Conservation (phyloP, 2,888 invertebrate species). For the Andrena bucephala region DNA sequence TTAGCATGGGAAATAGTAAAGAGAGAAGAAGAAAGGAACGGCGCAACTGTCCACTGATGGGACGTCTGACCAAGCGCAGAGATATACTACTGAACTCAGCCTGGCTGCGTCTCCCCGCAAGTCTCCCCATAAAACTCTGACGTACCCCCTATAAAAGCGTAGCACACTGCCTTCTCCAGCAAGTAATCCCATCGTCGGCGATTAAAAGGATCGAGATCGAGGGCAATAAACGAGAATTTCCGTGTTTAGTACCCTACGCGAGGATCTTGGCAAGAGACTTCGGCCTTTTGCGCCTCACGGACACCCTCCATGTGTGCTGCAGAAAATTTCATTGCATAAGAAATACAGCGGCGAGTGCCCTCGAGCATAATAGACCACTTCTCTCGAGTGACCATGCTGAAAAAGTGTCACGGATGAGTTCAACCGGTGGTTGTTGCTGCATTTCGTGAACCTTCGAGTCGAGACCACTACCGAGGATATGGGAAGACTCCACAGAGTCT, state of each 20-base stretch:
- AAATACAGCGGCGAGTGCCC: conserved; percentile 21
- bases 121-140: neutral
- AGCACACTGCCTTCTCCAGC: neutral
- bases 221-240: conserved; percentile 1
- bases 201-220: conserved; percentile 1
- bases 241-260: neutral
- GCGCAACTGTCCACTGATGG: neutral
- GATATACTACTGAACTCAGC: conserved; percentile 2
- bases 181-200: neutral
- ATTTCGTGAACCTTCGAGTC: conserved; percentile 13
- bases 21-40: neutral
- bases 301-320: neutral
- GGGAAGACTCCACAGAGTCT: no score
- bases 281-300: neutral
- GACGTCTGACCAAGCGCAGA: neutral
- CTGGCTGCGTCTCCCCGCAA: neutral
- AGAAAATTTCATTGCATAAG: conserved; percentile 35
- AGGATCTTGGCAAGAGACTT: neutral
- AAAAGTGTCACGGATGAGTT: conserved; percentile 44
- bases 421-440: conserved; percentile 67
- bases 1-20: neutral
- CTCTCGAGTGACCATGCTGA: conserved; percentile 41
- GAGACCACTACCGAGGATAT: neutral
- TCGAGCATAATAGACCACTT: conserved; percentile 41
- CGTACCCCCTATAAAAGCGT: neutral